Percentiles rank a stretch among this genome's conserved stretches.
Evolutionary conservation across 2,888 invertebrate species (phyloP).

Genomic region (Cetonia aurata): DNA sequence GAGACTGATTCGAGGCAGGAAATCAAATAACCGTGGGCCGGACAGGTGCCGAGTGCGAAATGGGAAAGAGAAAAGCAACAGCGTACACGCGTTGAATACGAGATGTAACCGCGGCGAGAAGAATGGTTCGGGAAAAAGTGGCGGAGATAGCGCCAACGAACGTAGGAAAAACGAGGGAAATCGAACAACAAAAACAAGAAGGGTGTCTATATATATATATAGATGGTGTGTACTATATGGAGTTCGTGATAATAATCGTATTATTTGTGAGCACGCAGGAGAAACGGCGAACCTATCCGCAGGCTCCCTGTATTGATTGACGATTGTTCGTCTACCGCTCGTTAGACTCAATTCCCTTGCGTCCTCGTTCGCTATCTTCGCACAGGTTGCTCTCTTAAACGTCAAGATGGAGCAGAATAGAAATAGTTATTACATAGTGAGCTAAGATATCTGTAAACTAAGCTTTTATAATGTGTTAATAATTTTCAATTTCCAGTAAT

Average conservation of each 20-base stretch:
- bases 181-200: conserved; percentile 34
- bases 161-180: conserved; percentile 14
- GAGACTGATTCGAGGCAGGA: conserved; percentile 29
- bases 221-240: conserved; percentile 10
- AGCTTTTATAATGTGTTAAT: too few relatives aligned
- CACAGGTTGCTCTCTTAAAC: conserved; percentile 56
- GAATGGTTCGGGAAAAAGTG: conserved; percentile 4
- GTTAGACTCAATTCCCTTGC: conserved; percentile 61
- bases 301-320: conserved; percentile 61
- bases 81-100: conserved; percentile 33
- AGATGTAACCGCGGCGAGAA: conserved; percentile 22
- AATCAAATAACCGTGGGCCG: conserved; percentile 35
- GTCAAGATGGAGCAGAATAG: too few relatives aligned
- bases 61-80: conserved; percentile 35
- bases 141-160: conserved; percentile 9
- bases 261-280: conserved; percentile 60
- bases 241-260: conserved; percentile 59
- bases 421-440: too few relatives aligned
- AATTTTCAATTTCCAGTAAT: too few relatives aligned
- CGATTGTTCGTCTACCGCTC: conserved; percentile 62
- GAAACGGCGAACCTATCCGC: conserved; percentile 46
- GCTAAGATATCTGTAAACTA: too few relatives aligned
- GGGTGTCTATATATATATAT: not conserved
- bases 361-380: conserved; percentile 57
- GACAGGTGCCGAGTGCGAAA: conserved; percentile 39